Conservation (phyloP, 30 jellyfish, hydroid and myxozoan genomes). For the Phacellophora camtschatica region DNA sequence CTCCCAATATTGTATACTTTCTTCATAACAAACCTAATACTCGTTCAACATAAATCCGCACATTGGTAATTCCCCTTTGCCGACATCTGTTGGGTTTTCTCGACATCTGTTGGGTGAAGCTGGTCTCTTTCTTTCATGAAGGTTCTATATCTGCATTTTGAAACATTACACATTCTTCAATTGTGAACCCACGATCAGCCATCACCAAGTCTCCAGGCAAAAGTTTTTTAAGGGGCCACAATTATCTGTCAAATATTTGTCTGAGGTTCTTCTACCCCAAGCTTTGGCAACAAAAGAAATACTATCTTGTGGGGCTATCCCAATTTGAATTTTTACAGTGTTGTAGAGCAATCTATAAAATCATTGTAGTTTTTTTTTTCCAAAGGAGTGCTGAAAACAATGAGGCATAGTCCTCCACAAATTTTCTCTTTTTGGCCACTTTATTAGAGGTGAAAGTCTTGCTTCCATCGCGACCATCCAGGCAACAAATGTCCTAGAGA, state of each 20-base stretch:
- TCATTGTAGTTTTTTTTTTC: constrained; percentile 18
- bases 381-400: constrained; percentile 51
- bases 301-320: constrained; percentile 61
- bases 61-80: constrained; percentile 59
- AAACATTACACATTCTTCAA: constrained; percentile 42
- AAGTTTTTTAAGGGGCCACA: constrained; percentile 15
- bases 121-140: constrained; percentile 44
- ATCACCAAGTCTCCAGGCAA: constrained; percentile 6
- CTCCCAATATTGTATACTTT: constrained; percentile 42
- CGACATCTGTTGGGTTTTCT: too few species aligned
- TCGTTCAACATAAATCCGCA: constrained; percentile 50
- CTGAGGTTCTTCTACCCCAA: constrained; percentile 69
- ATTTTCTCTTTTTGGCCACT: constrained; percentile 41
- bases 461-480: constrained; percentile 34
- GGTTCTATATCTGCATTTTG: constrained; percentile 42
- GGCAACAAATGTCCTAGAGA: constrained; percentile 23
- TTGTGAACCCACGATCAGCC: constrained; percentile 39
- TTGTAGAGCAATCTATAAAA: constrained; percentile 46
- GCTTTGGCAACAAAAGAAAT: constrained; percentile 49
- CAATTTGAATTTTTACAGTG: constrained; percentile 21
- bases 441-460: constrained; percentile 12
- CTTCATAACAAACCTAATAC: constrained; percentile 52
- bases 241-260: constrained; percentile 43
- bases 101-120: constrained; percentile 37
- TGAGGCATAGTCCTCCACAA: constrained; percentile 49